Conservation (phyloP, 1,140 invertebrate genomes). For the Holcopasites calliopsidis region DNA sequence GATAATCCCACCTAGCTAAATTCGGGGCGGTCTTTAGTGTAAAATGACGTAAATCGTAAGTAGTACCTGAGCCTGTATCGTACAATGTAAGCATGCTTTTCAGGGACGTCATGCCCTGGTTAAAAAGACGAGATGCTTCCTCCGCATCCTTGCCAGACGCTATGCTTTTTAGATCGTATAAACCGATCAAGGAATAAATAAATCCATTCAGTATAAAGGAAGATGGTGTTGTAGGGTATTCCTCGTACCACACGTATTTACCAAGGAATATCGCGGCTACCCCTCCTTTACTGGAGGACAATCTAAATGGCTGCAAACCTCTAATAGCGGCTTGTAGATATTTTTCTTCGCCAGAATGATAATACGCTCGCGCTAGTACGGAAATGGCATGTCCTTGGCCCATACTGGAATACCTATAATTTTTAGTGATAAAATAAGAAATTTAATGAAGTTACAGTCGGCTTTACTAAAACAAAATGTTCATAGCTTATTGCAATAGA, state of each 20-base stretch:
- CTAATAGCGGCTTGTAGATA: slow-evolving; percentile 91
- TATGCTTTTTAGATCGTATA: slow-evolving; percentile 93
- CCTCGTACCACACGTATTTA: slow-evolving; percentile 95
- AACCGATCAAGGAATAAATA: slow-evolving; percentile 97
- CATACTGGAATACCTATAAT: slow-evolving; percentile 94
- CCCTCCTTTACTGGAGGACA: slow-evolving; percentile 86
- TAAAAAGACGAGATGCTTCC: slow-evolving; percentile 88
- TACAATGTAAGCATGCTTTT: slow-evolving; percentile 94
- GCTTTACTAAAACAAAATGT: not conserved
- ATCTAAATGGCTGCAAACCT: slow-evolving; percentile 90
- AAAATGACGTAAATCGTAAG: slow-evolving; percentile 97
- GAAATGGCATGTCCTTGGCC: slow-evolving; percentile 98
- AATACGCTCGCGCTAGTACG: slow-evolving; percentile 92
- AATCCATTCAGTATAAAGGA: slow-evolving; percentile 99
- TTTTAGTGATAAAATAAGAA: slow-evolving; percentile 2
- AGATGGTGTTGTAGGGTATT: slow-evolving; percentile 97
- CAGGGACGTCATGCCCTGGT: slow-evolving; percentile 92
- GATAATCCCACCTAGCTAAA: slow-evolving; percentile 97
- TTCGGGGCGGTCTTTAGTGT: slow-evolving; percentile 94
- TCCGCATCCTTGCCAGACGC: slow-evolving; percentile 81
- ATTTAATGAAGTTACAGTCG: too few species aligned
- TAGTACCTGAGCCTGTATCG: slow-evolving; percentile 97
- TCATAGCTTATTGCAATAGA: slow-evolving; percentile 13
- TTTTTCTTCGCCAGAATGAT: slow-evolving; percentile 86
- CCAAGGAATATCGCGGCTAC: slow-evolving; percentile 92